Evolutionary conservation across 1,140 invertebrate species (phyloP), one percentile per base, ranked within the genome.

Genomic region (Rhysida immarginata): DNA sequence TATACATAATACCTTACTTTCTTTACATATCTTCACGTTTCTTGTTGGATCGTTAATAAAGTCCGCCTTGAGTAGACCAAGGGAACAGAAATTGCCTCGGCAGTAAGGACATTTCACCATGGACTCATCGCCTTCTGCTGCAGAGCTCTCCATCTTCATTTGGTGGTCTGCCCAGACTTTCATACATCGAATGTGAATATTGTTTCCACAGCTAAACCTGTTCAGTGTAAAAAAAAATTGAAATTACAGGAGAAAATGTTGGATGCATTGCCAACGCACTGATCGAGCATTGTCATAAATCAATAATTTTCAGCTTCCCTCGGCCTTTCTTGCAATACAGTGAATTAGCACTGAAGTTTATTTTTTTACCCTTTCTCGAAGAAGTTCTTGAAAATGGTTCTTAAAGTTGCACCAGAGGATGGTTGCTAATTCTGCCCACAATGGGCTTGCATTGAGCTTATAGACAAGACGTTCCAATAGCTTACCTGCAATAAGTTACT

Each of bases 151-250:
- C 5, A 8, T 5, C 16, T 5, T 5, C 11, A 51, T 26, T 20
- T 51, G 49, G 26, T 51, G 49, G 20, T 51, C 49, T 3, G 49
- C 23, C 49, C 49, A 51, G 3, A 51, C 20, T 51, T 26, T 24
- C 49, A 51, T 51, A 27, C 49, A 51, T 51, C 26, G 13, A 8
- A 51, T 51, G 26, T 51, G 49, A 51, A 51, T 20, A 27, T 51
- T 51, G 20, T 51, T 51, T 3, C 49, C 49, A 27, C 49, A 51
- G 44, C 44, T 23, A 20, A 13, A 46, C 21, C 44, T 46, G 29
- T 8, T 35, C 29, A 35, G 16, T 8, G 16, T 16, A 35, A 35
- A 35, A 16, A 35, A 5, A 35, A 16, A 35, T 16, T 8, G 16
- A 35, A 16, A 35, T 35, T 35, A 8, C 5, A 8, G 16, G 16